A percentile compares a stretch with the other conserved stretches of the same genome.
phyloP scores from a whole-genome alignment of 2,888 invertebrate species.

The Rhamphomyia laevipes region DNA sequence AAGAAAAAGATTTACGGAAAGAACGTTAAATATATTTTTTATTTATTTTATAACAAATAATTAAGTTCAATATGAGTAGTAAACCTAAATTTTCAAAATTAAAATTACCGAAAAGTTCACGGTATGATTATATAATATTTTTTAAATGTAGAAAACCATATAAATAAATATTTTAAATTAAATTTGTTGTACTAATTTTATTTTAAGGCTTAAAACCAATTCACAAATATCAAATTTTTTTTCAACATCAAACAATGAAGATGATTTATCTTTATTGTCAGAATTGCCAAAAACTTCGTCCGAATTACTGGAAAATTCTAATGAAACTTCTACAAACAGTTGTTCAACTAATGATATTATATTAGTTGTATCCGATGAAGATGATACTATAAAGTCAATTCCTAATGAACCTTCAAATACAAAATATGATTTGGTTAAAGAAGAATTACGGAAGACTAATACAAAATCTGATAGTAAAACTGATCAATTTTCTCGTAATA shows the following conservation, averaged over 20 bases:
- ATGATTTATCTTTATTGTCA: no score
- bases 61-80: slow-evolving; percentile 15
- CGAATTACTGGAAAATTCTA: background rate
- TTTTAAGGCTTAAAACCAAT: slow-evolving; percentile 1
- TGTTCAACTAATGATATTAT: background rate
- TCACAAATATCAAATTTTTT: slow-evolving; percentile 23
- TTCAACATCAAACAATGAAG: background rate
- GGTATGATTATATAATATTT: slow-evolving; percentile 20
- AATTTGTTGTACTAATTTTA: no score
- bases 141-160: slow-evolving; percentile 19
- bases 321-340: background rate
- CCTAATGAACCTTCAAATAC: background rate
- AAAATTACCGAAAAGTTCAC: slow-evolving; percentile 19
- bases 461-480: background rate
- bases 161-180: slow-evolving; percentile 9
- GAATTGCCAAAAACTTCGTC: no score
- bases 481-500: background rate
- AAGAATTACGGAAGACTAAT: background rate
- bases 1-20: slow-evolving; percentile 17
- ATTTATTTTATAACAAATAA: slow-evolving; percentile 5
- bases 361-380: background rate
- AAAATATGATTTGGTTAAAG: background rate
- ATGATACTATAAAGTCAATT: background rate
- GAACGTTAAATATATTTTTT: slow-evolving; percentile 18
- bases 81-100: slow-evolving; percentile 29